phyloP scores from a whole-genome alignment of 1,140 invertebrate genomes.

The Caenorhabditis tropicalis region DNA sequence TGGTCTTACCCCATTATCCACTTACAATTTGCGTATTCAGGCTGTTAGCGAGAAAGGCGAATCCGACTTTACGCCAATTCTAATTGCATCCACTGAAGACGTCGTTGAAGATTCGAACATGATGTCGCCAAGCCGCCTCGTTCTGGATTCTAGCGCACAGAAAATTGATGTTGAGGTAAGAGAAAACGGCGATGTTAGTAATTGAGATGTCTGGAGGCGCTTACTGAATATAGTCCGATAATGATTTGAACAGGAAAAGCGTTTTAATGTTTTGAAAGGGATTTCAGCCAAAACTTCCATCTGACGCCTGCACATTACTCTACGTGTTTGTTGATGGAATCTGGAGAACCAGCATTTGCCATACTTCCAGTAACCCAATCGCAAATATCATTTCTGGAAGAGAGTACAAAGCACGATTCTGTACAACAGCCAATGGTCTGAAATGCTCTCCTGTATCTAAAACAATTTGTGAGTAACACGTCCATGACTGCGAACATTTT shows the following conservation, averaged over 20 bases:
- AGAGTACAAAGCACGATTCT: constrained; percentile 28
- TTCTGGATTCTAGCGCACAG: constrained; percentile 22
- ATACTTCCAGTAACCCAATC: background rate
- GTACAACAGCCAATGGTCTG: background rate
- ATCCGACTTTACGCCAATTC: constrained; percentile 33
- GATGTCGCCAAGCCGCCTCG: constrained; percentile 42
- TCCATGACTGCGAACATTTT: no score
- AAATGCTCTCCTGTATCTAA: constrained; percentile 1
- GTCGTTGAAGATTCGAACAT: constrained; percentile 41
- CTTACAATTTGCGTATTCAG: constrained; percentile 50
- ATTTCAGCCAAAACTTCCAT: constrained; percentile 32
- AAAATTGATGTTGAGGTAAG: constrained; percentile 43
- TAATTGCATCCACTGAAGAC: constrained; percentile 47
- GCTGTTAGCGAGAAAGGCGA: constrained; percentile 45
- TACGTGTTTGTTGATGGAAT: constrained; percentile 15
- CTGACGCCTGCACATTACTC: constrained; percentile 18
- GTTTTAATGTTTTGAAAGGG: background rate
- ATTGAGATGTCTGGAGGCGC: background rate
- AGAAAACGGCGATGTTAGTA: background rate
- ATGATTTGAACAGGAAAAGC: background rate
- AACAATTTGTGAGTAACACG: background rate
- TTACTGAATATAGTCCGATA: no score
- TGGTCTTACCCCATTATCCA: constrained; percentile 48
- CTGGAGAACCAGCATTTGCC: constrained; percentile 31
- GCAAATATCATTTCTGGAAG: background rate